These are phyloP conservation scores for Arenaria interpres DNA, from an alignment of 2,113 vertebrate species.

Conservation along the genomic window DNA sequence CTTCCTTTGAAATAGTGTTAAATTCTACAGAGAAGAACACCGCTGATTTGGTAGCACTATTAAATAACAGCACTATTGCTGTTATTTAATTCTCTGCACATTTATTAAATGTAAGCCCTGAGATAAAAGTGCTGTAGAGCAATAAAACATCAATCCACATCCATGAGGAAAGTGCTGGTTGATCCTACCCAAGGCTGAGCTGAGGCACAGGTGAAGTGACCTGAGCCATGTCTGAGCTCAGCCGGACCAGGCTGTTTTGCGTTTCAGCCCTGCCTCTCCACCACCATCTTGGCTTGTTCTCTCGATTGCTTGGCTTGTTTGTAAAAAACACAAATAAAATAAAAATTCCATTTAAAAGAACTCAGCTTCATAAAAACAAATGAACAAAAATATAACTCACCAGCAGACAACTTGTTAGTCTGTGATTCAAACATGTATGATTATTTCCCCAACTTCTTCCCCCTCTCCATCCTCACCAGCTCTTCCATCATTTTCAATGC, in stretches of 20 bases:
- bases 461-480: not conserved
- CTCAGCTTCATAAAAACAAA: not conserved
- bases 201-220: not conserved
- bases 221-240: fast-evolving
- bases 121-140: not conserved
- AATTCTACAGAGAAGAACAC: not conserved
- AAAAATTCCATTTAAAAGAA: not conserved
- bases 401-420: not conserved
- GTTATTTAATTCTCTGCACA: not conserved
- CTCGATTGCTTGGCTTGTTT: not conserved
- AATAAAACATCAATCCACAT: not conserved
- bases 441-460: not conserved
- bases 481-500: not conserved
- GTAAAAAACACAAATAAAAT: not conserved
- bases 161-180: fast-evolving
- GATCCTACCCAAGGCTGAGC: not conserved
- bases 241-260: not conserved
- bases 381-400: not conserved
- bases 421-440: not conserved
- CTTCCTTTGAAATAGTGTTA: not conserved
- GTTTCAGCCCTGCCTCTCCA: not conserved
- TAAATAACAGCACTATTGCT: not conserved
- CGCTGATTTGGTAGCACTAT: fast-evolving
- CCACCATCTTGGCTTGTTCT: not conserved
- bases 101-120: not conserved